Evolutionary conservation across 2,888 invertebrate genomes (phyloP).

Genomic region (Apocheima hispidaria): DNA sequence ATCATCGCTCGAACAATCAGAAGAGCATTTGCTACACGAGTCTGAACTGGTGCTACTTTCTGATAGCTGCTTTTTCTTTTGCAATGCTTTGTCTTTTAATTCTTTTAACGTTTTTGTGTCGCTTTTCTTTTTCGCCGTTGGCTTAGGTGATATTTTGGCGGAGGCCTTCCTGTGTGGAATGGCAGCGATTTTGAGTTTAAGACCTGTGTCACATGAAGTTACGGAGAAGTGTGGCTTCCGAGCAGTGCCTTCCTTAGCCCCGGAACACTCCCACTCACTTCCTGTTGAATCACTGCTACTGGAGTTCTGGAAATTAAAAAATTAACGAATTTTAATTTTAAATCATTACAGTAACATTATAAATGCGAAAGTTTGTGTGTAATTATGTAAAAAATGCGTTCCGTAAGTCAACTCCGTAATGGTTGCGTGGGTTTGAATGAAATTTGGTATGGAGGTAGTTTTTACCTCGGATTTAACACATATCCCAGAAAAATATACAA

Average conservation of each 20-base stretch:
- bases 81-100: constrained; percentile 54
- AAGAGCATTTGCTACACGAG: constrained; percentile 82
- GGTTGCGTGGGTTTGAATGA: no score
- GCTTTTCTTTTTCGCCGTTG: constrained; percentile 71
- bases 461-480: no score
- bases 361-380: no score
- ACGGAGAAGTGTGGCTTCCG: constrained; percentile 86
- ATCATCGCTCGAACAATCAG: constrained; percentile 79
- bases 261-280: constrained; percentile 79
- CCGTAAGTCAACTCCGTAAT: no score
- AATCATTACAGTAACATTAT: background rate
- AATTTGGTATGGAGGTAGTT: no score
- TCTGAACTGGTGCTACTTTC: constrained; percentile 81
- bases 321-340: background rate
- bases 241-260: constrained; percentile 65
- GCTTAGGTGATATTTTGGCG: constrained; percentile 70
- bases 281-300: constrained; percentile 74
- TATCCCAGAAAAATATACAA: no score
- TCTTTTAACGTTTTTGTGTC: constrained; percentile 56
- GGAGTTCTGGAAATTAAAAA: constrained; percentile 71
- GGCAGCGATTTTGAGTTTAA: constrained; percentile 87
- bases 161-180: constrained; percentile 80
- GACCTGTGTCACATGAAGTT: constrained; percentile 86
- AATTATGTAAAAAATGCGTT: no score
- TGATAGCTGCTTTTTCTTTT: constrained; percentile 67